Evolutionary conservation across 2,888 invertebrate species (phyloP).

Genomic region (Dryadula phaetusa): DNA sequence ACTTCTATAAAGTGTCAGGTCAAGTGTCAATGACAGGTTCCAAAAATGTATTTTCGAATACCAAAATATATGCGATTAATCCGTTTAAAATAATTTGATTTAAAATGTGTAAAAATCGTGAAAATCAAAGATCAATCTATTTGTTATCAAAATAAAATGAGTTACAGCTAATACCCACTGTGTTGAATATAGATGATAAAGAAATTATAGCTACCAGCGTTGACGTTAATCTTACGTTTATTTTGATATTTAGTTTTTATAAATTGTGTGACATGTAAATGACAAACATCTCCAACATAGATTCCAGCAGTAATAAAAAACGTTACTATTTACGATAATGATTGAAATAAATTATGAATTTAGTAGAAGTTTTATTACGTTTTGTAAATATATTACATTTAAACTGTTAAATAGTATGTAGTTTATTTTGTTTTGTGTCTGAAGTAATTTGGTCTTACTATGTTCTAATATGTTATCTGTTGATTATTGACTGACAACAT

Average conservation of each 20-base stretch:
- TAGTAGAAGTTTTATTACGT: not conserved
- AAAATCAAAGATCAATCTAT: too few relatives aligned
- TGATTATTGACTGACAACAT: too few relatives aligned
- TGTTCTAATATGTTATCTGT: not conserved
- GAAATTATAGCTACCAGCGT: too few relatives aligned
- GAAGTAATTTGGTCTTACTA: not conserved
- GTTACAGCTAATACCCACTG: too few relatives aligned
- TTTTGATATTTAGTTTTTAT: slow-evolving; percentile 28
- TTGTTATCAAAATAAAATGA: too few relatives aligned
- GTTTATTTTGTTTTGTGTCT: not conserved
- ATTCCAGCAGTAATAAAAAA: not conserved
- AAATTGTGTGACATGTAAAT: slow-evolving; percentile 15
- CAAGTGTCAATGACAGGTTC: too few relatives aligned
- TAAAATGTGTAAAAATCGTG: too few relatives aligned
- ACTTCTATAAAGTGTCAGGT: too few relatives aligned
- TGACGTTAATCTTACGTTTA: slow-evolving; percentile 22
- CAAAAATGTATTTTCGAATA: too few relatives aligned
- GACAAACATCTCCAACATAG: slow-evolving; percentile 13
- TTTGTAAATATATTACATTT: not conserved
- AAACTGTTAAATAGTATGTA: not conserved
- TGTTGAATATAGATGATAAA: too few relatives aligned
- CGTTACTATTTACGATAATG: not conserved
- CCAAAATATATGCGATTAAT: too few relatives aligned
- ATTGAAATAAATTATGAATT: slow-evolving; percentile 6
- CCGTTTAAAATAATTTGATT: too few relatives aligned